Conservation (phyloP, 2,113 vertebrate species). For the Pelmatolapia mariae region DNA sequence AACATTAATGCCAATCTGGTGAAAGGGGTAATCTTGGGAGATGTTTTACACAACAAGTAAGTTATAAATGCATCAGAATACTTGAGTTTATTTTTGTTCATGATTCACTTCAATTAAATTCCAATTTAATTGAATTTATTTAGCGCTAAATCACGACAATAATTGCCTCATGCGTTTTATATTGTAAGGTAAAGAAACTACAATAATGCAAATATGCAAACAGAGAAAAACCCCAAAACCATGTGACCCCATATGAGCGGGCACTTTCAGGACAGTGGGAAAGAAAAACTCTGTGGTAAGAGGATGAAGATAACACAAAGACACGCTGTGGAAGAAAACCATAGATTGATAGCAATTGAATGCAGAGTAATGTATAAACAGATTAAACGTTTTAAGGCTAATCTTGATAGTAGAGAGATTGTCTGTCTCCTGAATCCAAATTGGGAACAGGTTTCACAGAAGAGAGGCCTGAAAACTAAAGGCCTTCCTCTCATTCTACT, state of each 20-base stretch:
- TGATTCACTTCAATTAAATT: neutral
- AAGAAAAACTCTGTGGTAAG: neutral
- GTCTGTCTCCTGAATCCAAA: neutral
- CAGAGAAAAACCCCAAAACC: accelerated
- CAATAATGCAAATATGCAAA: neutral
- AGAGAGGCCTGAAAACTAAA: neutral
- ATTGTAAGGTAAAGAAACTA: neutral
- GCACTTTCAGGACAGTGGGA: too few relatives aligned
- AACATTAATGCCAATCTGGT: neutral
- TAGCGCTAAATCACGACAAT: neutral
- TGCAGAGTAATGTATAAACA: neutral
- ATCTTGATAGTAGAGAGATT: neutral
- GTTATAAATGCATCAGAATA: neutral
- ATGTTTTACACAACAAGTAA: neutral
- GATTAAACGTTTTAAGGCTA: accelerated
- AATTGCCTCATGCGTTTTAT: accelerated
- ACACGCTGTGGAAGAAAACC: neutral
- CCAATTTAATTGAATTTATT: neutral
- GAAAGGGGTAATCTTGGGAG: neutral
- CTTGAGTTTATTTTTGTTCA: neutral
- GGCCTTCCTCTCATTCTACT: neutral
- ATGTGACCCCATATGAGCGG: neutral
- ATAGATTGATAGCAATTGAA: neutral
- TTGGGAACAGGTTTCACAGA: neutral
- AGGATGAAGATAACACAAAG: neutral